Evolutionary conservation across 2,113 vertebrate species (phyloP).

Genomic region (Paratilapia polleni): DNA sequence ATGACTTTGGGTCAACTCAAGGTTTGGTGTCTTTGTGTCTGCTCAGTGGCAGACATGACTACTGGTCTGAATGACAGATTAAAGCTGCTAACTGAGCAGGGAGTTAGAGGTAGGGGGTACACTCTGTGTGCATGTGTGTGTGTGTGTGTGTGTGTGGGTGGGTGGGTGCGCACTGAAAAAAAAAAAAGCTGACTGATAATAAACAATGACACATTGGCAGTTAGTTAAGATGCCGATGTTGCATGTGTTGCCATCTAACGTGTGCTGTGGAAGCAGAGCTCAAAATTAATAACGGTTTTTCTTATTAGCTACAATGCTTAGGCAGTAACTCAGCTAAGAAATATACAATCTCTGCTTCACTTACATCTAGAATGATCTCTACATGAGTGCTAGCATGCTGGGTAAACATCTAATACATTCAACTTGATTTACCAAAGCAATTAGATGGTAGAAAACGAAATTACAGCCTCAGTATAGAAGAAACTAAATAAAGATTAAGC

Average conservation of each 20-base stretch:
- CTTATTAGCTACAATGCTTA: background rate
- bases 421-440: constrained; percentile 38
- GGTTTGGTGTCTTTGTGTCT: constrained; percentile 63
- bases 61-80: constrained; percentile 81
- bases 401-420: constrained; percentile 30
- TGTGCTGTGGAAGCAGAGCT: background rate
- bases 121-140: background rate
- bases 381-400: background rate
- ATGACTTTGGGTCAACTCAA: constrained; percentile 49
- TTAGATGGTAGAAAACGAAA: constrained; percentile 22
- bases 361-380: background rate
- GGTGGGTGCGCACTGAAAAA: background rate
- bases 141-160: background rate
- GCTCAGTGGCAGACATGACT: constrained; percentile 61
- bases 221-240: background rate
- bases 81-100: constrained; percentile 75
- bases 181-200: constrained; percentile 8
- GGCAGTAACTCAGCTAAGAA: background rate
- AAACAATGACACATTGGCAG: background rate
- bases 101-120: constrained; percentile 29
- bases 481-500: constrained; percentile 15
- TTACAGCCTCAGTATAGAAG: background rate
- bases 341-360: background rate
- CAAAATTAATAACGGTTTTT: background rate
- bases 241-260: background rate